These are phyloP conservation scores for Microplitis deprimator DNA, from an alignment of 2,888 invertebrate genomes.

Conservation along the genomic window DNA sequence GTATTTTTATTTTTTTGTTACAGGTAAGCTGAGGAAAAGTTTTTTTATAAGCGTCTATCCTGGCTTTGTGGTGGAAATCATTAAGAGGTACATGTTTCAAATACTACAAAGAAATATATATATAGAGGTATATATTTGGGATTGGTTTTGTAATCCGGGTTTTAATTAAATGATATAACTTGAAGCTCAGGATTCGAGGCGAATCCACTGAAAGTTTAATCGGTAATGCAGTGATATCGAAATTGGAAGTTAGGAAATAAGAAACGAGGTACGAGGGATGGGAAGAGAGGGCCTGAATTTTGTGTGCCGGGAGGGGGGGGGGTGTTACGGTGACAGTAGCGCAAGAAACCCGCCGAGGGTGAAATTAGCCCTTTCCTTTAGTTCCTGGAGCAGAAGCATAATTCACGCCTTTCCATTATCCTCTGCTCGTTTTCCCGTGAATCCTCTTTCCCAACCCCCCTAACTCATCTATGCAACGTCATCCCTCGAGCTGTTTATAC, in stretches of 20 bases:
- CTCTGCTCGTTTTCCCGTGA: constrained; percentile 10
- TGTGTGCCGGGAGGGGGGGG: background rate
- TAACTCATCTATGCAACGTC: constrained; percentile 1
- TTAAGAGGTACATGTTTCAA: background rate
- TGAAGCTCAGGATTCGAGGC: constrained; percentile 14
- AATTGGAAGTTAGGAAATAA: constrained; percentile 30
- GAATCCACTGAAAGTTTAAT: constrained; percentile 28
- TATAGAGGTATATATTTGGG: background rate
- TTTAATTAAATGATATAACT: constrained; percentile 35
- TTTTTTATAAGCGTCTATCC: background rate
- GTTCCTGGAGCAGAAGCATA: constrained; percentile 29
- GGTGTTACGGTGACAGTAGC: background rate
- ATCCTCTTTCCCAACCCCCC: constrained; percentile 7
- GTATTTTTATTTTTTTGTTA: background rate
- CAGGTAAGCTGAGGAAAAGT: background rate
- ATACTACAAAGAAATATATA: background rate
- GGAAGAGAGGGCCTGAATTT: constrained; percentile 12
- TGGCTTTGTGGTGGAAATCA: background rate
- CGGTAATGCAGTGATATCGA: constrained; percentile 31
- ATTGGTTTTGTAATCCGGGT: background rate
- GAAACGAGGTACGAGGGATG: background rate
- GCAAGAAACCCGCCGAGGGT: constrained; percentile 34
- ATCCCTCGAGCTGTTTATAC: constrained; percentile 1
- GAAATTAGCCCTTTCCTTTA: constrained; percentile 36
- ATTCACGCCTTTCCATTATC: constrained; percentile 41